Percentiles rank a stretch among this genome's conserved stretches.
These are phyloP conservation scores for Chamaetylas fuelleborni DNA, from an alignment of 2,113 vertebrate genomes.

Conservation along the genomic window DNA sequence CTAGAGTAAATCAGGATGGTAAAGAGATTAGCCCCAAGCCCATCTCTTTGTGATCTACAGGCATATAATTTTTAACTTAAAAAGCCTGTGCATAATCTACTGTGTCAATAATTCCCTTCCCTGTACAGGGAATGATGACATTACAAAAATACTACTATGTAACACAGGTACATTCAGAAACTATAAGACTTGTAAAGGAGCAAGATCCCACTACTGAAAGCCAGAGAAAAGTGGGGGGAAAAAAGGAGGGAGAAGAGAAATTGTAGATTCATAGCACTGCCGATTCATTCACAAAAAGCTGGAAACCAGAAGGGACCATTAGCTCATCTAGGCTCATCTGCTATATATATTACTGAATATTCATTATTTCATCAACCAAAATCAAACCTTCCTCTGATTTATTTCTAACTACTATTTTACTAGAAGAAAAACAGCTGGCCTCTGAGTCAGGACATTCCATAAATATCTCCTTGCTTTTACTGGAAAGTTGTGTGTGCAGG, in stretches of 20 bases:
- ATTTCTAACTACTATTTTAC: conserved; percentile 70
- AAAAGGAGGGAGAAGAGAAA: conserved; percentile 10
- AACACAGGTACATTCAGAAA: conserved; percentile 31
- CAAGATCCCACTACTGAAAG: conserved; percentile 24
- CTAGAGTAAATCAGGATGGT: conserved; percentile 47
- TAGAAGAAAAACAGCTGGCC: conserved; percentile 69
- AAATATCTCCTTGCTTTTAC: conserved; percentile 64
- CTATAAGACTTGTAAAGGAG: neutral
- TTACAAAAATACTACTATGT: conserved; percentile 21
- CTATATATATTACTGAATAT: conserved; percentile 66
- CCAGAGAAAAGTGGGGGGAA: neutral
- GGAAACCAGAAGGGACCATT: conserved; percentile 49
- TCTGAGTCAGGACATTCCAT: conserved; percentile 69
- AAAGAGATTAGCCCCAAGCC: conserved; percentile 59
- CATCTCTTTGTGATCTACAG: conserved; percentile 45
- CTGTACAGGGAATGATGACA: neutral
- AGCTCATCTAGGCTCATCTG: conserved; percentile 58
- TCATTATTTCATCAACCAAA: conserved; percentile 64
- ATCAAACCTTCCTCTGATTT: conserved; percentile 69
- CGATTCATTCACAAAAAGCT: conserved; percentile 54
- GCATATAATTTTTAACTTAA: conserved; percentile 55
- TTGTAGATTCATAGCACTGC: neutral
- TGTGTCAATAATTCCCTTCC: neutral
- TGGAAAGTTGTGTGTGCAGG: conserved; percentile 45
- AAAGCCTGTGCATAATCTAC: conserved; percentile 24